Conservation (phyloP, 2,113 vertebrate species). For the Maccullochella peelii region DNA sequence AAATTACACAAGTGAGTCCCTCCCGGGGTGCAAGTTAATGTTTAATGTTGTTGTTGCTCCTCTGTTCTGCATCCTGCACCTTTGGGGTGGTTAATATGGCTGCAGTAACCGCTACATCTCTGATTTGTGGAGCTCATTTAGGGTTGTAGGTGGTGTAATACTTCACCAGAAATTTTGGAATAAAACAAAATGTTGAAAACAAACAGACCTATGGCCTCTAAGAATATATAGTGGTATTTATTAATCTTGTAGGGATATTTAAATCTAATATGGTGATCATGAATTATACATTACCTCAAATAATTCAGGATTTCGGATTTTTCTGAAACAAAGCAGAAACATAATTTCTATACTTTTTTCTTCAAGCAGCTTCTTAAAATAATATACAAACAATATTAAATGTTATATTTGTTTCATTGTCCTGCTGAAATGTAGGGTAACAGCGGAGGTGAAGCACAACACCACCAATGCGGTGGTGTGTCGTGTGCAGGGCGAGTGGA, state of each 20-base stretch:
- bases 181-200: neutral
- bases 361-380: neutral
- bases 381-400: neutral
- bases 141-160: neutral
- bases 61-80: neutral
- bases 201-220: neutral
- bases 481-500: constrained; percentile 97
- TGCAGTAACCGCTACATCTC: neutral
- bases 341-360: too few relatives aligned
- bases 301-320: too few relatives aligned
- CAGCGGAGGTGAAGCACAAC: constrained; percentile 96
- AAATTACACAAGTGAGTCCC: constrained; percentile 91
- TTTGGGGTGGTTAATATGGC: neutral
- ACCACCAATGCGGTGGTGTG: constrained; percentile 90
- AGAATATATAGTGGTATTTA: neutral
- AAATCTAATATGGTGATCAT: too few relatives aligned
- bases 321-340: too few relatives aligned
- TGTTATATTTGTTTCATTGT: neutral
- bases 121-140: neutral
- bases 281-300: too few relatives aligned
- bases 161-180: neutral
- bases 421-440: constrained; percentile 84
- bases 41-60: too few relatives aligned
- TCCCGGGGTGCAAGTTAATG: too few relatives aligned
- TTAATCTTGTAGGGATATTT: too few relatives aligned